Conservation (phyloP, 2,113 vertebrate genomes). For the Ceyx cyanopectus region DNA sequence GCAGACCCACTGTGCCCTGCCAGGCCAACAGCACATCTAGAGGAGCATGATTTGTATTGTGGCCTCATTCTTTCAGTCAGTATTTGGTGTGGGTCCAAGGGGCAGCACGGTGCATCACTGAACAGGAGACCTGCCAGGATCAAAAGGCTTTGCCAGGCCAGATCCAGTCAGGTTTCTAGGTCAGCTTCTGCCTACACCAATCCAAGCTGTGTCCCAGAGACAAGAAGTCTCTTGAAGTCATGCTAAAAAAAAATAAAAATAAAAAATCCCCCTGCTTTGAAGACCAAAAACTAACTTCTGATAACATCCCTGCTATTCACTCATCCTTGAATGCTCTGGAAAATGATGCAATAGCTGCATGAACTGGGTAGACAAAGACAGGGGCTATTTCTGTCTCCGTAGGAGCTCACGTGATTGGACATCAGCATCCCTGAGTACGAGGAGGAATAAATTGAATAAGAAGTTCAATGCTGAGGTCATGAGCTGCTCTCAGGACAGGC, state of each 20-base stretch:
- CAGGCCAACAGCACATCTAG: background rate
- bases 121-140: background rate
- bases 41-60: rapidly evolving
- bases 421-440: background rate
- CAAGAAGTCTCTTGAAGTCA: background rate
- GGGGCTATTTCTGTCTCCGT: background rate
- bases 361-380: background rate
- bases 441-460: background rate
- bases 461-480: background rate
- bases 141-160: background rate
- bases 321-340: background rate
- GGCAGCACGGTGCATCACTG: background rate
- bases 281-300: background rate
- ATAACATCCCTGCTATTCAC: background rate
- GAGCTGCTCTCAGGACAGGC: background rate
- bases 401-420: background rate
- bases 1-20: background rate
- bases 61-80: background rate
- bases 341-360: background rate
- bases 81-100: background rate
- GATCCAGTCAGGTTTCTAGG: background rate
- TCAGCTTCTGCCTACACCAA: background rate
- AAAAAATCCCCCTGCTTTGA: background rate
- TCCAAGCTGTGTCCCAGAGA: background rate
- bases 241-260: background rate